phyloP scores from a whole-genome alignment of 1,140 invertebrate species.

The Megathymus violae region DNA sequence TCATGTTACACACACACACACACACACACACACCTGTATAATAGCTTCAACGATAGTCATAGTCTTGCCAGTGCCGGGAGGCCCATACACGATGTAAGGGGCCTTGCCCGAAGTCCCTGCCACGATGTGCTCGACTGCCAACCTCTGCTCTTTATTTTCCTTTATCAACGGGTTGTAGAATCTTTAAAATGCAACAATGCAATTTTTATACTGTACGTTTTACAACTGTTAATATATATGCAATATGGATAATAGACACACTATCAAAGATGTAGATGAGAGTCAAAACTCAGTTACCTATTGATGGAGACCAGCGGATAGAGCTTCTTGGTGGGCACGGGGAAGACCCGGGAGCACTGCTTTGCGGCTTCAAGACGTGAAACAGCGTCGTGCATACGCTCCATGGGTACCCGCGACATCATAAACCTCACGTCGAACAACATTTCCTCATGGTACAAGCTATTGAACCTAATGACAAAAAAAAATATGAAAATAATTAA shows the following conservation, averaged over 20 bases:
- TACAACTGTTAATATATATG: too few species aligned
- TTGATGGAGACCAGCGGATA: slow-evolving; percentile 39
- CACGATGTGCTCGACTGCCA: slow-evolving; percentile 90
- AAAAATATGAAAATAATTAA: background rate
- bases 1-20: too few species aligned
- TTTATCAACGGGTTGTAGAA: slow-evolving; percentile 88
- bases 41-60: slow-evolving; percentile 93
- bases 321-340: slow-evolving; percentile 49
- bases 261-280: too few species aligned
- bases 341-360: slow-evolving; percentile 65
- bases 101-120: slow-evolving; percentile 85
- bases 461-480: slow-evolving; percentile 80
- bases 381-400: slow-evolving; percentile 64
- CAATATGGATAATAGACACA: too few species aligned
- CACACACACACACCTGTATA: slow-evolving; percentile 91
- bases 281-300: too few species aligned
- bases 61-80: slow-evolving; percentile 95
- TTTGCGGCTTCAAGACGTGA: slow-evolving; percentile 38
- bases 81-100: slow-evolving; percentile 94
- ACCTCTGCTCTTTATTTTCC: slow-evolving; percentile 88
- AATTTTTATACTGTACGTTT: too few species aligned
- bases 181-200: too few species aligned
- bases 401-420: slow-evolving; percentile 55
- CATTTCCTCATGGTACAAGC: slow-evolving; percentile 72
- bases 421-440: slow-evolving; percentile 80